Evolutionary conservation across 2,113 vertebrate genomes (phyloP), one percentile per base, ranked within the genome.

Genomic region (Thalassoma bifasciatum): DNA sequence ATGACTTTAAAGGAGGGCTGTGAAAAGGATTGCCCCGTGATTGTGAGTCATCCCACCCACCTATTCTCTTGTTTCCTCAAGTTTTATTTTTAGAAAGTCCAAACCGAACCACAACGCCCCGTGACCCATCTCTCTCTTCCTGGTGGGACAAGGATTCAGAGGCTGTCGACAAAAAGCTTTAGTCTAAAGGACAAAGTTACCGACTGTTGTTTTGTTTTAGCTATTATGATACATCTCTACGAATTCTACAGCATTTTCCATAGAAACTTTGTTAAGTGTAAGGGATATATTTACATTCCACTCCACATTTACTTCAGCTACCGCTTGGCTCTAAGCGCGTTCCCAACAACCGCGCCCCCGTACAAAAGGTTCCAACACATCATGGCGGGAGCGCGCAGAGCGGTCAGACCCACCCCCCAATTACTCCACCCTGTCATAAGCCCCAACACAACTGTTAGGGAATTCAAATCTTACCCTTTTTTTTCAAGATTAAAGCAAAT

Each of bases 11-110:
- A 61, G 42, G 1, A 44, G 49, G 56, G 63, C 47, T 22, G 19
- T 65, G 79, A 75, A 50, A 80, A 64, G 63, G 71, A 77, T 72
- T 56, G 46, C 51, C 74, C 72, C 3, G n/a, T 66, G 84, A 75
- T n/a, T 49, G 50, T 86, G 89, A 88, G 37, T 89, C 87, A 88
- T 46, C 34, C 57, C 85, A 72, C 85, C 79, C 85, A 88, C 82
- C 36, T 66, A 59, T 63, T 82, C 50, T 65, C 40, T 72, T 64
- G 57, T 83, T 83, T 75, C 60, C 60, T 6, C 56, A 80, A 79
- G 63, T 82, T 81, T 77, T 91, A 86, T 88, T 88, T 88, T 85
- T 88, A 79, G 74, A 0, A 23, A 4, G 24, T 10, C 13, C 7
- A 6, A 42, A 50, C 24, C 24, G 47, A 81, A 66, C 72, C 65